Percentiles rank a stretch among this genome's conserved stretches.
phyloP scores from a whole-genome alignment of 2,113 vertebrate genomes.

The Lagopus leucura region DNA sequence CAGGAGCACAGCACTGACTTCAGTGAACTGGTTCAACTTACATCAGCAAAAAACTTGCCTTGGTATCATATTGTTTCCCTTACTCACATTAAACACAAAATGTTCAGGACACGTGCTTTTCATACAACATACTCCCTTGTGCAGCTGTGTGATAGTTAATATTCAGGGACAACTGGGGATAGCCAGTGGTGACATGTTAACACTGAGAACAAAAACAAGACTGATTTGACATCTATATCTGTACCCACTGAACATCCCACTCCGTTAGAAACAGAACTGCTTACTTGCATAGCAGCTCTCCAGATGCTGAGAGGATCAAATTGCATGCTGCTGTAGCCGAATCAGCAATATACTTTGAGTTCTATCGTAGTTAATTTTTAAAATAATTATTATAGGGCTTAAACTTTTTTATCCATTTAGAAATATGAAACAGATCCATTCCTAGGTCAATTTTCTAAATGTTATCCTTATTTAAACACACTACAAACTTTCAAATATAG shows the following conservation, averaged over 20 bases:
- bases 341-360: constrained; percentile 8
- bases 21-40: not conserved
- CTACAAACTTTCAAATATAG: not conserved
- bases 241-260: not conserved
- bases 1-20: not conserved
- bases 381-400: constrained; percentile 4
- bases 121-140: not conserved
- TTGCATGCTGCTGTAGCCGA: constrained; percentile 10
- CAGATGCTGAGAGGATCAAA: constrained; percentile 43
- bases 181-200: not conserved
- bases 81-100: not conserved
- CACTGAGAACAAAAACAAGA: not conserved
- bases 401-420: constrained; percentile 29
- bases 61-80: not conserved
- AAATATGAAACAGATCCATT: constrained; percentile 25
- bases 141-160: not conserved
- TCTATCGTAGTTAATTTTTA: constrained; percentile 42
- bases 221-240: not conserved
- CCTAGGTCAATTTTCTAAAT: constrained; percentile 29
- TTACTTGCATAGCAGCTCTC: constrained; percentile 30
- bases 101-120: not conserved
- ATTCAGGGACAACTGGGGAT: not conserved
- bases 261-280: constrained; percentile 30
- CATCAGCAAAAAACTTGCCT: not conserved
- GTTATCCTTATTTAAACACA: constrained; percentile 24